phyloP scores from a whole-genome alignment of 2,888 invertebrate species.

The Hecatera dysodea region DNA sequence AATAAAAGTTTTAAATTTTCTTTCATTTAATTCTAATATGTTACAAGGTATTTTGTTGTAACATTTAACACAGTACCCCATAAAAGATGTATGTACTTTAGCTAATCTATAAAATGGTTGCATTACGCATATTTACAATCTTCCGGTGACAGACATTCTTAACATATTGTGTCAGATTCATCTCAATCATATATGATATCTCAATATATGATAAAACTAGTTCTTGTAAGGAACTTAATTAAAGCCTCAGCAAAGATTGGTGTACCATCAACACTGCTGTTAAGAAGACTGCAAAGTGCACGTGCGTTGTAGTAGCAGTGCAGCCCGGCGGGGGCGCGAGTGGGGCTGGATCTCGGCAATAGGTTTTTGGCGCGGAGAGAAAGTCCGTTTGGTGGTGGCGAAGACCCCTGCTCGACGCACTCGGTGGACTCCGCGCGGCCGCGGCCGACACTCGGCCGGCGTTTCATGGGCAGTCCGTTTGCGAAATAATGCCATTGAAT shows the following conservation, averaged over 20 bases:
- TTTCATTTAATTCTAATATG: no score
- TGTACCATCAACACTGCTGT: constrained; percentile 3
- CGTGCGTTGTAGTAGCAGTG: constrained; percentile 53
- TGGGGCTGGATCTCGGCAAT: constrained; percentile 68
- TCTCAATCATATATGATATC: background rate
- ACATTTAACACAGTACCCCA: no score
- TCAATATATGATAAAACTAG: background rate
- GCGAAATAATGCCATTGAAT: constrained; percentile 88
- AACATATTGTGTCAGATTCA: background rate
- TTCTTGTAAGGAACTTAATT: background rate
- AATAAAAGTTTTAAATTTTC: no score
- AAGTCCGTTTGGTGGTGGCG: constrained; percentile 88
- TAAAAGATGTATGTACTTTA: no score
- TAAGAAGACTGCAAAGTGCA: constrained; percentile 47
- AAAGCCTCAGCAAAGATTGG: background rate
- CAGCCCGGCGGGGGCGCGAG: constrained; percentile 52
- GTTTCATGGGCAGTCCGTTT: constrained; percentile 79
- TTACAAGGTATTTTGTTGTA: no score
- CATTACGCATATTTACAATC: no score
- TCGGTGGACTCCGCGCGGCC: constrained; percentile 86
- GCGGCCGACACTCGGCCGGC: constrained; percentile 88
- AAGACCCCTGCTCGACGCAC: constrained; percentile 80
- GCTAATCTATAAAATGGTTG: no score
- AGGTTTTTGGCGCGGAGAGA: constrained; percentile 85
- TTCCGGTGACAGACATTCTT: no score